These are phyloP conservation scores for Tragelaphus oryx DNA, from an alignment of 2,797 vertebrate genomes.

Conservation along the genomic window DNA sequence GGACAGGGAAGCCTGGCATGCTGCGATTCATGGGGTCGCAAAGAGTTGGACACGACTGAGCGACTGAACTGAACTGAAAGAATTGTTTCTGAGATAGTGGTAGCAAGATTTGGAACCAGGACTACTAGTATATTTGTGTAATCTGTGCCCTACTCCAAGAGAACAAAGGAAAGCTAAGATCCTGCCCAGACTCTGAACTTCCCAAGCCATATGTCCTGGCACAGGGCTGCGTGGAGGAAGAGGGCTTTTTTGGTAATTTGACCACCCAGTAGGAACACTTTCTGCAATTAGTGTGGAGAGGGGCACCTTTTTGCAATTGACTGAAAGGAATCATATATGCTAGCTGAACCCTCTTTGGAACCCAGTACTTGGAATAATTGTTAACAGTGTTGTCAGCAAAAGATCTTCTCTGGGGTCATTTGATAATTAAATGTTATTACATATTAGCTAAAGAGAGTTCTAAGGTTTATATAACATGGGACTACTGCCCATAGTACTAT, in stretches of 20 bases:
- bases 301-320: neutral
- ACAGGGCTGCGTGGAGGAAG: neutral
- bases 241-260: neutral
- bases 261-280: neutral
- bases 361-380: neutral
- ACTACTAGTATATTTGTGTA: neutral
- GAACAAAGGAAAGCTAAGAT: neutral
- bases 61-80: neutral
- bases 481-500: neutral
- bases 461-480: neutral
- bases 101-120: neutral
- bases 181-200: neutral
- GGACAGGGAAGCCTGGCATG: too few relatives aligned
- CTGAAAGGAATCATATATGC: neutral
- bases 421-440: slow-evolving; percentile 3
- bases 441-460: neutral
- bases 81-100: neutral
- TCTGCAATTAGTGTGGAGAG: neutral
- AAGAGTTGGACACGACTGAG: too few relatives aligned
- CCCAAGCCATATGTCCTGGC: neutral
- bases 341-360: slow-evolving; percentile 16
- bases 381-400: neutral
- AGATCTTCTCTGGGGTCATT: neutral
- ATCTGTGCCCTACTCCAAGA: neutral
- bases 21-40: too few relatives aligned